Percentiles rank a stretch among this genome's conserved stretches.
These are phyloP conservation scores for Prinia subflava DNA, from an alignment of 2,113 vertebrate genomes.

Conservation along the genomic window DNA sequence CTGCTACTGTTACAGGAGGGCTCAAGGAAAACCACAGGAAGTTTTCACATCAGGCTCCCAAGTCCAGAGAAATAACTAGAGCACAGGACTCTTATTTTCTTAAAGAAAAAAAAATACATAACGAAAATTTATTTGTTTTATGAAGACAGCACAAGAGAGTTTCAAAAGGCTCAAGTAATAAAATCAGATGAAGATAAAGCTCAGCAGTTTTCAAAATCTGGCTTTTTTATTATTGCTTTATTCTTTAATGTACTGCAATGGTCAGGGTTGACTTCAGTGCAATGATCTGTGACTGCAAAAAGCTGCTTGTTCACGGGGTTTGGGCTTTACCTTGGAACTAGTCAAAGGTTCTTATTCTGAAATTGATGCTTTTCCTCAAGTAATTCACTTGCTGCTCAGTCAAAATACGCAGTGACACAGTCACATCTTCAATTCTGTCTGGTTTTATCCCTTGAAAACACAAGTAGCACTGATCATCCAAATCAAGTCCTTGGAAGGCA, in stretches of 20 bases:
- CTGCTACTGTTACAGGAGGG: neutral
- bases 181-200: neutral
- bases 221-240: neutral
- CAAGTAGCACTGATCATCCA: neutral
- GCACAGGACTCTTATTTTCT: neutral
- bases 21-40: neutral
- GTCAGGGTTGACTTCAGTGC: neutral
- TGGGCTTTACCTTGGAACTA: neutral
- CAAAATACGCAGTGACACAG: neutral
- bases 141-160: neutral
- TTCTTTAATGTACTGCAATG: neutral
- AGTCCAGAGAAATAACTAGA: neutral
- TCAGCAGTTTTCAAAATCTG: neutral
- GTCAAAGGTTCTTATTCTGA: neutral
- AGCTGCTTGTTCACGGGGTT: accelerated
- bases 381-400: neutral
- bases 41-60: neutral
- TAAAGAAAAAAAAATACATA: neutral
- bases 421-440: neutral
- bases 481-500: neutral
- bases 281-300: neutral
- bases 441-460: neutral
- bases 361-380: neutral
- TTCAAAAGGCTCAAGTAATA: neutral
- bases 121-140: neutral